Evolutionary conservation across 2,797 vertebrate genomes (phyloP).

Genomic region (Enteromius fasciolatus): DNA sequence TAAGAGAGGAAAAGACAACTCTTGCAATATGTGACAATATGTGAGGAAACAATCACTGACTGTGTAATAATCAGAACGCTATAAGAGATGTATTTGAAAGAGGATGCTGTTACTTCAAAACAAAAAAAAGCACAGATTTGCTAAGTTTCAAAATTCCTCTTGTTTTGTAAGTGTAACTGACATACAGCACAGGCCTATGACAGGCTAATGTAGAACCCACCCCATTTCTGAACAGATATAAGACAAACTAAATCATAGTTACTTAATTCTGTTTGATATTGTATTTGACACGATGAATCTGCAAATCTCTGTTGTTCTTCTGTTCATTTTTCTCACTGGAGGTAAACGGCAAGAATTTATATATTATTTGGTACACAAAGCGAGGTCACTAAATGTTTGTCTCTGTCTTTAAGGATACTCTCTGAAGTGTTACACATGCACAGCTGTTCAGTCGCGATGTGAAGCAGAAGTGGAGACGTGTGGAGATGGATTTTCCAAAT

Average conservation of each 20-base stretch:
- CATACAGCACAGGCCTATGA: no score
- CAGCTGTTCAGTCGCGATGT: rapidly evolving
- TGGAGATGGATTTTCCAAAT: neutral
- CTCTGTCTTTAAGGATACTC: neutral
- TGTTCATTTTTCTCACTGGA: neutral
- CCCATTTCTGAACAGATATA: neutral
- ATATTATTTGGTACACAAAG: neutral
- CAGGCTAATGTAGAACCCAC: neutral
- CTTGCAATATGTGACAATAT: no score
- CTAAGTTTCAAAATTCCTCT: no score
- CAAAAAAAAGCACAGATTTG: no score
- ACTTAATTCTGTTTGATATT: neutral
- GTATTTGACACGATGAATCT: neutral
- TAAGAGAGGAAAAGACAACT: no score
- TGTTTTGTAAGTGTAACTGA: no score
- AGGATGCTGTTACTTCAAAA: no score
- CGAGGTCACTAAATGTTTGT: neutral
- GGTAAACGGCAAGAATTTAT: neutral
- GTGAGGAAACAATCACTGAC: no score
- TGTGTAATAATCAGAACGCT: no score
- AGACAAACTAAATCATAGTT: neutral
- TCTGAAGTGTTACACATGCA: neutral
- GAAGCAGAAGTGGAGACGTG: rapidly evolving
- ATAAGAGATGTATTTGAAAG: no score
- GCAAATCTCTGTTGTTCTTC: neutral